Conservation (phyloP, 2,888 invertebrate species). For the Dryococelus australis region DNA sequence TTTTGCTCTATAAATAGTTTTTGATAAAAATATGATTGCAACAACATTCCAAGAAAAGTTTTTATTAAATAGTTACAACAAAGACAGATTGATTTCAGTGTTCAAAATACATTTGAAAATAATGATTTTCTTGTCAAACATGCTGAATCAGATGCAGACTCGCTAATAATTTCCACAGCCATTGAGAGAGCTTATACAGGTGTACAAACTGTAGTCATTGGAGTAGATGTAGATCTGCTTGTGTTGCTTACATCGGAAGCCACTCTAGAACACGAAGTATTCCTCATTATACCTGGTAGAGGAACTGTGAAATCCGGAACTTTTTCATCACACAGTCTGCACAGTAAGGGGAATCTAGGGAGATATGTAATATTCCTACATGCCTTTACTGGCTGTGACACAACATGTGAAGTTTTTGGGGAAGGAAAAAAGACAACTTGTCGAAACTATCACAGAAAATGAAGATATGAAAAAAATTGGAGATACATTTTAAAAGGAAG, state of each 20-base stretch:
- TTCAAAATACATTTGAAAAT: background rate
- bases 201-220: background rate
- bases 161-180: slow-evolving; percentile 5
- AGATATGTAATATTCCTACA: too few relatives aligned
- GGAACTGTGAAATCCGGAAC: background rate
- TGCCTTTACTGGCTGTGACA: too few relatives aligned
- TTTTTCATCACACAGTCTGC: too few relatives aligned
- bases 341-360: too few relatives aligned
- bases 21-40: background rate
- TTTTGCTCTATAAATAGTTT: background rate
- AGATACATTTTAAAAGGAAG: too few relatives aligned
- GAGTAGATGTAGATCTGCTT: background rate
- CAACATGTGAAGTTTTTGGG: too few relatives aligned
- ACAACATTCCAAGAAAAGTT: background rate
- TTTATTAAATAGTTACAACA: background rate
- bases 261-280: background rate
- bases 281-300: background rate
- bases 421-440: too few relatives aligned
- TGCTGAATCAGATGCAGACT: background rate
- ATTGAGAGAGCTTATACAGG: background rate
- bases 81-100: background rate
- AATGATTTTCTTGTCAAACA: too few relatives aligned
- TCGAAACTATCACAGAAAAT: too few relatives aligned
- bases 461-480: too few relatives aligned
- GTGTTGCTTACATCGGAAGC: background rate